These are phyloP conservation scores for Manis javanica DNA, from an alignment of 2,797 vertebrate genomes.

Conservation along the genomic window DNA sequence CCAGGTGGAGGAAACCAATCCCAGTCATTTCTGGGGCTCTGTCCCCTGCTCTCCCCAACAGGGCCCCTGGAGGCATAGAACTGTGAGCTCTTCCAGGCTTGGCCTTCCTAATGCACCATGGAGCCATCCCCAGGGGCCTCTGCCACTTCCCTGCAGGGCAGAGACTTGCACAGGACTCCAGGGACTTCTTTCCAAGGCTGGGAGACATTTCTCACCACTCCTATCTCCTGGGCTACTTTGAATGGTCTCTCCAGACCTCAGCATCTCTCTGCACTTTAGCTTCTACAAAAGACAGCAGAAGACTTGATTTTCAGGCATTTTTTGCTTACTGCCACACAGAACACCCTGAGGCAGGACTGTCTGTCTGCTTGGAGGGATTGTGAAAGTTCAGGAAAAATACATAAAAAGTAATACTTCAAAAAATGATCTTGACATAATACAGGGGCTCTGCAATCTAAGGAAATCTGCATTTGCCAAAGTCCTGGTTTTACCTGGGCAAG, in stretches of 20 bases:
- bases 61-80: neutral
- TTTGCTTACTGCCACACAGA: neutral
- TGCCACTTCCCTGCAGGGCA: fast-evolving
- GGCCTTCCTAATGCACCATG: neutral
- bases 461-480: neutral
- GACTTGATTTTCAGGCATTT: neutral
- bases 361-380: neutral
- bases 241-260: neutral
- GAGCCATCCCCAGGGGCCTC: neutral
- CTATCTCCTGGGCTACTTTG: neutral
- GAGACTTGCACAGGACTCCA: neutral
- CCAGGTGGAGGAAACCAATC: neutral
- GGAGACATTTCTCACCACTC: neutral
- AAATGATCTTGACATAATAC: neutral
- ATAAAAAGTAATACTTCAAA: neutral
- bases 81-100: neutral
- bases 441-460: neutral
- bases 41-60: neutral
- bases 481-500: neutral
- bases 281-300: neutral
- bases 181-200: neutral
- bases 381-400: neutral
- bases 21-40: neutral
- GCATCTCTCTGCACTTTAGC: neutral
- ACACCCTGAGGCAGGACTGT: neutral